Evolutionary conservation across 1,140 invertebrate species (phyloP).

Genomic region (Patella vulgata): DNA sequence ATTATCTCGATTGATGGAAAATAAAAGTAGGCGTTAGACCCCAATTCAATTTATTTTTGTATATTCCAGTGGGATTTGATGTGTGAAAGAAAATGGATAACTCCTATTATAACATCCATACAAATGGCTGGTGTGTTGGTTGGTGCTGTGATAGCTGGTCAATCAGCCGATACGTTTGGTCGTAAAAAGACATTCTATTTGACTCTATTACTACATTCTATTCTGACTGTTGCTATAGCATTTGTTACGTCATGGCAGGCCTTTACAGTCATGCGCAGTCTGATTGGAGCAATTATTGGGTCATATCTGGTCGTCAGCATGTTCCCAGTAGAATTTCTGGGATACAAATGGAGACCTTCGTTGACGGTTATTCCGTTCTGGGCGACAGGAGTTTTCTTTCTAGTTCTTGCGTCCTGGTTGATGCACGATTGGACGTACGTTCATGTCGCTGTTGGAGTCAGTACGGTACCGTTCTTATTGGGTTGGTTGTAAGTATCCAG

Average conservation of each 20-base stretch:
- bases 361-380: slow-evolving; percentile 21
- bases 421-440: slow-evolving; percentile 34
- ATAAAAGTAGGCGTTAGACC: background rate
- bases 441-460: slow-evolving; percentile 23
- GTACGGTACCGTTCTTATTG: slow-evolving; percentile 33
- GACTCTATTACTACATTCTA: slow-evolving; percentile 16
- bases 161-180: slow-evolving; percentile 47
- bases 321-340: background rate
- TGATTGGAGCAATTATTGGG: slow-evolving; percentile 38
- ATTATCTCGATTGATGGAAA: background rate
- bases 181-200: slow-evolving; percentile 41
- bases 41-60: background rate
- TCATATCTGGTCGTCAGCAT: slow-evolving; percentile 27
- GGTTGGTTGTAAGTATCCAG: slow-evolving; percentile 42
- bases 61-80: slow-evolving; percentile 48
- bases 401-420: slow-evolving; percentile 21
- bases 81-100: slow-evolving; percentile 42
- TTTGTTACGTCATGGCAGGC: slow-evolving; percentile 48
- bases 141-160: slow-evolving; percentile 41
- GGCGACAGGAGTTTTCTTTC: slow-evolving; percentile 15
- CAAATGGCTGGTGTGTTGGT: slow-evolving; percentile 54
- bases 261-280: slow-evolving; percentile 46
- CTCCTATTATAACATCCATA: slow-evolving; percentile 44
- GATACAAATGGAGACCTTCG: background rate
- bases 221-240: slow-evolving; percentile 26